Evolutionary conservation across 2,888 invertebrate species (phyloP), one percentile per base, ranked within the genome.

Genomic region (Agrypnus murinus): DNA sequence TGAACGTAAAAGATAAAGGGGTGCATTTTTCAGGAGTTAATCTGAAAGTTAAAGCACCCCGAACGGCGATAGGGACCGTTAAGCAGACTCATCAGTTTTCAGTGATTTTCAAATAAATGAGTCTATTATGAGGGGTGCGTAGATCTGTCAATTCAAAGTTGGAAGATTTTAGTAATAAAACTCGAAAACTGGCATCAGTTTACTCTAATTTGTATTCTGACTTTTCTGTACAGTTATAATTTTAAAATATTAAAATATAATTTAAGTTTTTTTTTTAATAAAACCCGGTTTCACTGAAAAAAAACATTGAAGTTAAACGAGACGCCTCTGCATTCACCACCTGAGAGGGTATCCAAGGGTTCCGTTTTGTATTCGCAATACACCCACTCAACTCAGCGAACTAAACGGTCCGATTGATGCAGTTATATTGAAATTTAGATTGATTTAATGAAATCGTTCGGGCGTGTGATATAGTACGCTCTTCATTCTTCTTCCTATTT

Each of bases 21-120:
- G 76, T 73, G 76, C 74, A 78, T 79, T 79, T 79, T 80, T 79
- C 79, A 77, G 78, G 79, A 81, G 80, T 81, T 82, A 82, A 81
- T 81, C 80, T 77, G 74, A 77, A 80, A 77, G 79, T 79, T 79
- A 78, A 81, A 82, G 80, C 80, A 80, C 79, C 80, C 79, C 71
- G 78, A 78, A 78, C 78, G 77, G 69, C 70, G 74, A 74, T 69
- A 74, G 78, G 79, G 77, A 69, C 69, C 74, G 74, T 68, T 77
- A 77, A 78, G 79, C 80, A 77, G 77, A 78, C 78, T 81, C 81
- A 81, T 81, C 81, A 79, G 77, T 81, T 81, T 81, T 79, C 79
- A 78, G 78, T 76, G 81, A 80, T 79, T 80, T 80, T 76, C 79
- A 79, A 79, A 80, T 80, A 79, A 81, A 79, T 78, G 79, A 75